Evolutionary conservation across 2,113 vertebrate species (phyloP).

Genomic region (Scopus umbretta): DNA sequence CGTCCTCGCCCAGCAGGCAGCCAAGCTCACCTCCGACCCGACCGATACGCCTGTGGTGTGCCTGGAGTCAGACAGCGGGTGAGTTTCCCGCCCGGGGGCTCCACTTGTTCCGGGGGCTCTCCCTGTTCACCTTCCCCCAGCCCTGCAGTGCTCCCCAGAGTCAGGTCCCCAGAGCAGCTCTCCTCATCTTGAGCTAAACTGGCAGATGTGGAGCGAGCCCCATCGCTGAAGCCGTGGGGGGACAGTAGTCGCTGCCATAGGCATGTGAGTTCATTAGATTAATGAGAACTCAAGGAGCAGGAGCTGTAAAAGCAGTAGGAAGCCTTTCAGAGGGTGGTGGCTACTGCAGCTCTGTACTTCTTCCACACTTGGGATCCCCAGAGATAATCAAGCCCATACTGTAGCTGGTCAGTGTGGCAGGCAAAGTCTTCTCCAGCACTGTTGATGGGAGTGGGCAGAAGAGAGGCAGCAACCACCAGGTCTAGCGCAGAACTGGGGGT

Average conservation of each 20-base stretch:
- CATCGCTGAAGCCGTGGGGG: background rate
- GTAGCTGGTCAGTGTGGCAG: fast-evolving
- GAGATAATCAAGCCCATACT: fast-evolving
- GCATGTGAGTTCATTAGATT: fast-evolving
- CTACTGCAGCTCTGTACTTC: background rate
- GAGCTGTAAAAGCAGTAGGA: background rate
- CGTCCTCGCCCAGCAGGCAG: conserved; percentile 90
- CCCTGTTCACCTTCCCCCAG: too few species aligned
- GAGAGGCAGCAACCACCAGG: fast-evolving
- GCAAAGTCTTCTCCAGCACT: background rate
- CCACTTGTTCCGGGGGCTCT: fast-evolving
- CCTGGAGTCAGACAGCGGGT: conserved; percentile 93
- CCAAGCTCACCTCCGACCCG: conserved; percentile 85
- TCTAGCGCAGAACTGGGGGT: background rate
- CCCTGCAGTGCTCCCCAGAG: background rate
- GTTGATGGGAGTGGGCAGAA: background rate
- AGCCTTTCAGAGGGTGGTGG: background rate
- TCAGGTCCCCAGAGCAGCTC: background rate
- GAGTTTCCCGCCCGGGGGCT: background rate
- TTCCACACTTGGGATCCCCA: background rate
- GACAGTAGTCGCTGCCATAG: fast-evolving
- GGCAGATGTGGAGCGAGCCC: background rate
- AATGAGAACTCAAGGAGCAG: fast-evolving
- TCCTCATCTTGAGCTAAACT: background rate
- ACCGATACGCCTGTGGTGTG: conserved; percentile 92